Percentiles rank a stretch among this genome's conserved stretches.
Evolutionary conservation across 2,888 invertebrate species (phyloP).

Genomic region (Lottia scabra): DNA sequence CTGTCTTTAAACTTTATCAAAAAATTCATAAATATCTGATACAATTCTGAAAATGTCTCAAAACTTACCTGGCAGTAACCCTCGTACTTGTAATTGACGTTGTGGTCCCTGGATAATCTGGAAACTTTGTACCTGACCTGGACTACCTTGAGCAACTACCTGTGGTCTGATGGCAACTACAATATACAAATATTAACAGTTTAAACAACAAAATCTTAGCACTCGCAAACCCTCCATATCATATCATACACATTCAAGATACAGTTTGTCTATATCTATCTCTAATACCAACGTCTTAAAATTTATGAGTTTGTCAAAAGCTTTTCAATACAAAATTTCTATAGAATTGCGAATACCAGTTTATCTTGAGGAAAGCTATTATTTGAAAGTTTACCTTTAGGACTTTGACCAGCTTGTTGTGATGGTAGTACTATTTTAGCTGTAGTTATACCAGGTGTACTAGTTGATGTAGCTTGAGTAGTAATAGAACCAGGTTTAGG

Average conservation of each 20-base stretch:
- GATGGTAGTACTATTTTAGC: conserved; percentile 36
- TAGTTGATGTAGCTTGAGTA: conserved; percentile 24
- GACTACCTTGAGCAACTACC: conserved; percentile 36
- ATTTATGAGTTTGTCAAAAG: too few relatives aligned
- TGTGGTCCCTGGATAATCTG: conserved; percentile 91
- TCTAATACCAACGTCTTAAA: too few relatives aligned
- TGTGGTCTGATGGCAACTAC: conserved; percentile 46
- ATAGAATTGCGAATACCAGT: too few relatives aligned
- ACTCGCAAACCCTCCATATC: too few relatives aligned
- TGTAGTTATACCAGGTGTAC: conserved; percentile 24
- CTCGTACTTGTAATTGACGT: conserved; percentile 91
- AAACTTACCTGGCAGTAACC: conserved; percentile 82
- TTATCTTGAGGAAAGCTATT: too few relatives aligned
- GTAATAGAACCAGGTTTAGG: conserved; percentile 49
- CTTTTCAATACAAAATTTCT: too few relatives aligned
- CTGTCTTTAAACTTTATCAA: not conserved
- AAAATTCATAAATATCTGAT: not conserved
- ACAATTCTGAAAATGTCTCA: not conserved
- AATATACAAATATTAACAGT: not conserved
- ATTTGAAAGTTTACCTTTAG: conserved; percentile 15
- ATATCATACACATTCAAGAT: too few relatives aligned
- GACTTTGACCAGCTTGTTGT: conserved; percentile 15
- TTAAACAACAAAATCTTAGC: too few relatives aligned
- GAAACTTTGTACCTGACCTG: conserved; percentile 69
- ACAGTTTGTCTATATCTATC: too few relatives aligned